Percentiles rank a stretch among this genome's conserved stretches.
Conservation (phyloP, 2,113 vertebrate species). For the Spea multiplicata region DNA sequence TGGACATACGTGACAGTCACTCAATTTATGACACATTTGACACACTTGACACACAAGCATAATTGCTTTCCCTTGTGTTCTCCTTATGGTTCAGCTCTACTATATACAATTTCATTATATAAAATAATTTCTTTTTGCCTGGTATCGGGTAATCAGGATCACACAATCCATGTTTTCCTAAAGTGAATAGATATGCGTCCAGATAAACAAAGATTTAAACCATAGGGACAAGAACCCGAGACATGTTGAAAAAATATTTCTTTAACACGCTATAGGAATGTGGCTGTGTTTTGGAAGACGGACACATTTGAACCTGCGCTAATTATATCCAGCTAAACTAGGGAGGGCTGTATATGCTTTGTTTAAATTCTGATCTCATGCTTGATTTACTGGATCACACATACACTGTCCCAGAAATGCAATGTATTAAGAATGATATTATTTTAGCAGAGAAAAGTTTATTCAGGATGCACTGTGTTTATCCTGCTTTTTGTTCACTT, state of each 20-base stretch:
- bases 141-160: conserved; percentile 4
- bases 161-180: background rate
- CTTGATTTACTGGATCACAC: conserved; percentile 15
- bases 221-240: conserved; percentile 2
- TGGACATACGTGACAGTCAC: too few relatives aligned
- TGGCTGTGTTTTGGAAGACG: background rate
- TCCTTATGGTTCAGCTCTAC: too few relatives aligned
- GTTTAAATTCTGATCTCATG: conserved; percentile 14
- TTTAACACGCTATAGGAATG: conserved; percentile 20
- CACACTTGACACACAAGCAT: too few relatives aligned
- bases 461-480: background rate
- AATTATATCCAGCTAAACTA: background rate
- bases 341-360: conserved; percentile 5
- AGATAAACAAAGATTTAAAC: conserved; percentile 27
- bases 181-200: conserved; percentile 8
- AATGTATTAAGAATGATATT: conserved; percentile 50
- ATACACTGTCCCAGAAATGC: conserved; percentile 20
- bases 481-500: too few relatives aligned
- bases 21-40: too few relatives aligned
- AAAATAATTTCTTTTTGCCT: background rate
- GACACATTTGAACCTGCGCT: conserved; percentile 7
- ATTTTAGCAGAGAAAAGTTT: background rate
- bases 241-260: conserved; percentile 26
- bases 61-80: too few relatives aligned
- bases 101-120: too few relatives aligned